phyloP scores from a whole-genome alignment of 2,888 invertebrate species.

The Pecten maximus region DNA sequence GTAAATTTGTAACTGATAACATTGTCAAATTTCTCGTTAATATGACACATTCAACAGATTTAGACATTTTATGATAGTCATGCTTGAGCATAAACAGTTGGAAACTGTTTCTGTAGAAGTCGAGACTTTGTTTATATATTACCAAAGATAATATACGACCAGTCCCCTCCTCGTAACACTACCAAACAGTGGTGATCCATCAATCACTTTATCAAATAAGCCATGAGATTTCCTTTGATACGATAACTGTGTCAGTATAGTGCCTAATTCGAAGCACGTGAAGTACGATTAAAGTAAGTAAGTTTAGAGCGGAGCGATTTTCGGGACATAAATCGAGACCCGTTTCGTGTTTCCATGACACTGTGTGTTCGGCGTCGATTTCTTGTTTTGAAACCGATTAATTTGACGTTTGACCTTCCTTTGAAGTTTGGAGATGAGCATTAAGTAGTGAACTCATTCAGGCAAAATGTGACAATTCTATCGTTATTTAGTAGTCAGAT shows the following conservation, averaged over 20 bases:
- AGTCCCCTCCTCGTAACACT: neutral
- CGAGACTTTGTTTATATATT: neutral
- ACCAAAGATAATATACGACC: neutral
- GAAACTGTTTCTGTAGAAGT: neutral
- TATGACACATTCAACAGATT: neutral
- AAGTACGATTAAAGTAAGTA: neutral
- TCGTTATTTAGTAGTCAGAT: neutral
- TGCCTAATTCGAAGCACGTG: neutral
- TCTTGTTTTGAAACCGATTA: neutral
- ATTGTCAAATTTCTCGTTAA: too few relatives aligned
- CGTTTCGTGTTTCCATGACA: neutral
- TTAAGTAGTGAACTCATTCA: neutral
- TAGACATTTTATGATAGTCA: neutral
- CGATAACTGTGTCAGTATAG: neutral
- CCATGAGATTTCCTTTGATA: neutral
- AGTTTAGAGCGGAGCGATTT: neutral
- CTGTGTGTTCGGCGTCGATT: neutral
- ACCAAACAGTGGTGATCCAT: neutral
- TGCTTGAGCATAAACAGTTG: neutral
- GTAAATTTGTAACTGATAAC: too few relatives aligned
- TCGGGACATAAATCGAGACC: neutral
- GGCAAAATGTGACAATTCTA: neutral
- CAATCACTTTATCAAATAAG: neutral
- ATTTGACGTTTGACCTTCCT: slow-evolving; percentile 16
- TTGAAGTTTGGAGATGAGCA: slow-evolving; percentile 30